These are phyloP conservation scores for Valencia hispanica DNA, from an alignment of 2,797 vertebrate genomes.

Conservation along the genomic window DNA sequence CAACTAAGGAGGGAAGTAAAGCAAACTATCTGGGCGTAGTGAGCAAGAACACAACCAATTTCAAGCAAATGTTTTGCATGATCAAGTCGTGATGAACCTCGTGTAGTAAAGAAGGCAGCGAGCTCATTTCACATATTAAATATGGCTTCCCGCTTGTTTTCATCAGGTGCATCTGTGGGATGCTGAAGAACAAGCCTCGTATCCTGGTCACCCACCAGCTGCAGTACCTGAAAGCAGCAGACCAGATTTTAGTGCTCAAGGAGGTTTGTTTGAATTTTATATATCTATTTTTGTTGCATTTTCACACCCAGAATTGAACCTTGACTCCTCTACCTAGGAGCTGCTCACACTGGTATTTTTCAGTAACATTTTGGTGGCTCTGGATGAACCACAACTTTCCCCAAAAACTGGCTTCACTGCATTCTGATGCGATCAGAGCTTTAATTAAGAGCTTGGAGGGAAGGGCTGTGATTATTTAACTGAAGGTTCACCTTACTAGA, in stretches of 20 bases:
- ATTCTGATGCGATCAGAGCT: neutral
- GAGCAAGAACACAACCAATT: neutral
- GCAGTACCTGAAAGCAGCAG: slow-evolving; percentile 87
- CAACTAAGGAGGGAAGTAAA: neutral
- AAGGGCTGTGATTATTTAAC: neutral
- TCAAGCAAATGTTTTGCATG: neutral
- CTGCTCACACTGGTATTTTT: no score
- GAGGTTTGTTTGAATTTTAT: slow-evolving; percentile 68
- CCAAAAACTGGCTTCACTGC: neutral
- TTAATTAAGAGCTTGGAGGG: neutral
- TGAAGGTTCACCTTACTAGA: neutral
- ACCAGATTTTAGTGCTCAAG: slow-evolving; percentile 90
- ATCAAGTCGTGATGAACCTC: neutral
- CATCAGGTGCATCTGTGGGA: slow-evolving; percentile 89
- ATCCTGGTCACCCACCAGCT: slow-evolving; percentile 95
- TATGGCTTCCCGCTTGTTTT: neutral
- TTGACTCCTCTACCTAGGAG: neutral
- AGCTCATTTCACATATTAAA: no score
- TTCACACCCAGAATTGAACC: neutral
- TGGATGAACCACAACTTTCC: neutral
- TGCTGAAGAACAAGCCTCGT: slow-evolving; percentile 87
- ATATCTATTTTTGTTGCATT: neutral
- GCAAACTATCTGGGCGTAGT: neutral
- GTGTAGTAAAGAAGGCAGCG: no score
- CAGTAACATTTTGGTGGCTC: neutral